Base-by-base conservation (phyloP, 2,113 vertebrate species). In the Seriola rivoliana region DNA sequence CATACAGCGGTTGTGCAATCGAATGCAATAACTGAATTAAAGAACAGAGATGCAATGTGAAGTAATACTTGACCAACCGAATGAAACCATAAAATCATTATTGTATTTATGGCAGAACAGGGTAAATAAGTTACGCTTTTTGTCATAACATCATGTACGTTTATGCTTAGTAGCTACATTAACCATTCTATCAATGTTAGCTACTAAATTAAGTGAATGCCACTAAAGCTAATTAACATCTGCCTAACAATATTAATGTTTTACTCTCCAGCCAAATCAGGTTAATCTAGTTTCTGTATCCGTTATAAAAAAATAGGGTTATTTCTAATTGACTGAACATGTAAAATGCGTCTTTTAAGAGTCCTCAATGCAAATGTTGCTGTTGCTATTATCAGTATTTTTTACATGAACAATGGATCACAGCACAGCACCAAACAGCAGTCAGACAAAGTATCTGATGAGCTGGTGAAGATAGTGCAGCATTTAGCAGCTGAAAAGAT, bases 71-170 rank as follows among this genome's bases (percentile, higher is more conserved):
- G 21, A 40, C 17, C 16, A 67, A 60, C 10, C 7, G 36, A 63
- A 17, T 55, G 64, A 21, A 59, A 60, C 23, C 44, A 71, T 65
- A 17, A n/a, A 44, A 48, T n/a, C 17, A 71, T 54, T 14, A 66
- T 38, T 72, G 36, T 13, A 65, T 23, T 67, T 44, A 34, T 71
- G 23, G 46, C 5, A 34, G 60, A 62, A 62, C 29, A 68, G 32
- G 23, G 1, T 5, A 62, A 63, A 80, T 50, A 14, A 19, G 5
- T 42, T 12, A 48, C 0, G 0, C 52, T 75, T 59, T 77, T 48
- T 67, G 36, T 66, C 11, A 40, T 50, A 34, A 40, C 12, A 12
- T 21, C 21, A 44, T 81, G n/a, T 52, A 6, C 14, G 4, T 12
- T 50, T 14, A 38, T 63, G 29, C 40, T 55, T 52, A 44, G n/a